Evolutionary conservation across 2,888 invertebrate species (phyloP).

Genomic region (Cephus spinipes): DNA sequence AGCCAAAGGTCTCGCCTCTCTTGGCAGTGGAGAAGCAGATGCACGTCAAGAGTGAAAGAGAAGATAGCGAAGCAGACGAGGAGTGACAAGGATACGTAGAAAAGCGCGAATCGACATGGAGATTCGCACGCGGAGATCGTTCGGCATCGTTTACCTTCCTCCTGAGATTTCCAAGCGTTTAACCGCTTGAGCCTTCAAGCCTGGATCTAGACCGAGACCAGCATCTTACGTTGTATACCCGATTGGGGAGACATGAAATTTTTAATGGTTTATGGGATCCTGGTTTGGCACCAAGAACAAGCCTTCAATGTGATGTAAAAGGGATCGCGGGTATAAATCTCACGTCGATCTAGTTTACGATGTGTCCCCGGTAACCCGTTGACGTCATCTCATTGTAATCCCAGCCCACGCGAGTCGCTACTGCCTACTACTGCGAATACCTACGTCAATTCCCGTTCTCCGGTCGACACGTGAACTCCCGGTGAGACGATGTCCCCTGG

Average conservation of each 20-base stretch:
- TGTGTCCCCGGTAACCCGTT: conserved; percentile 22
- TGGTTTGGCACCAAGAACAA: background rate
- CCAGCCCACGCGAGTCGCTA: conserved; percentile 34
- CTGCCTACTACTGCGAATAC: conserved; percentile 21
- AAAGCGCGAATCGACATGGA: background rate
- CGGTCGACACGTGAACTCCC: background rate
- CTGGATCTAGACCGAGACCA: background rate
- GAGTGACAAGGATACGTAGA: background rate
- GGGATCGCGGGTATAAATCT: conserved; percentile 40
- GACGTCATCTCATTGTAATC: conserved; percentile 40
- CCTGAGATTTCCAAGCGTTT: background rate
- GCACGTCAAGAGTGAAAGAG: background rate
- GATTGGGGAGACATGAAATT: background rate
- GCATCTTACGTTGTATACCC: background rate
- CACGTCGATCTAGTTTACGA: conserved; percentile 46
- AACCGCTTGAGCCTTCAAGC: background rate
- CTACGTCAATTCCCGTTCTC: conserved; percentile 8
- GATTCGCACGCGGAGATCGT: background rate
- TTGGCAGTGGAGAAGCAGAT: background rate
- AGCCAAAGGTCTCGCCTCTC: background rate
- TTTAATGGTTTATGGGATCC: background rate
- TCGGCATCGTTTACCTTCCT: background rate
- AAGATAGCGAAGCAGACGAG: background rate
- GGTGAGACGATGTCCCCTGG: background rate
- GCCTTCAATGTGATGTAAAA: conserved; percentile 25